Base-by-base conservation (phyloP, 1,140 invertebrate species). In the Bombus waltoni region DNA sequence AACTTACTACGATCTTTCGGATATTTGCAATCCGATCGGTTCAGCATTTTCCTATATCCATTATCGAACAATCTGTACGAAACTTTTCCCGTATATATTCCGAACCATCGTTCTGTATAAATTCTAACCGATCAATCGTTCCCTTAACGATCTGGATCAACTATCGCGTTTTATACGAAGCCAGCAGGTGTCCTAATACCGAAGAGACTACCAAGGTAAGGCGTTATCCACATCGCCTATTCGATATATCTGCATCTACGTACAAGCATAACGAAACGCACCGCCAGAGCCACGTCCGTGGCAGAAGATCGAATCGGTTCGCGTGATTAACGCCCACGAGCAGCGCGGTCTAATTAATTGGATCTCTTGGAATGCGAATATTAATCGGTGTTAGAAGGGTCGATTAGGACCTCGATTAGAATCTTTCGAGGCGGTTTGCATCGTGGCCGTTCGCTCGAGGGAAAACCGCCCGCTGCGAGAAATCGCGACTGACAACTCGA, bases 341-440 rank as follows among this genome's bases (percentile, higher is more conserved):
- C 74, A 75, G 44, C 78, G 35, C 44, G 68, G 65, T 47, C 86
- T 89, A 88, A 91, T 92, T 92, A 89, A 90, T 91, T 77, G 85
- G 72, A 73, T 78, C 68, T 57, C 59, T 40, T 75, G 75, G 71
- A 80, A 73, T 66, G 75, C 82, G 90, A 90, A 90, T 90, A 91
- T 91, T 91, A 91, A 91, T 90, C 79, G 74, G 59, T 68, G 71
- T 68, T 86, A 72, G 38, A 62, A 59, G 47, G 70, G 32, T 32
- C 40, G 25, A 28, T 13, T 8, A 32, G 32, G 11, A 47, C 35
- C 28, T 40, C 76, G 89, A 84, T 90, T 84, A 66, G 57, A 44
- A 90, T 90, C 88, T 86, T 59, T 44, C 87, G 4, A 47, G 40
- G 68, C 28, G 82, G 38, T 83, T 75, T 78, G 57, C 70, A 62